These are phyloP conservation scores for Cactoblastis cactorum DNA, from an alignment of 2,888 invertebrate genomes.

Conservation along the genomic window DNA sequence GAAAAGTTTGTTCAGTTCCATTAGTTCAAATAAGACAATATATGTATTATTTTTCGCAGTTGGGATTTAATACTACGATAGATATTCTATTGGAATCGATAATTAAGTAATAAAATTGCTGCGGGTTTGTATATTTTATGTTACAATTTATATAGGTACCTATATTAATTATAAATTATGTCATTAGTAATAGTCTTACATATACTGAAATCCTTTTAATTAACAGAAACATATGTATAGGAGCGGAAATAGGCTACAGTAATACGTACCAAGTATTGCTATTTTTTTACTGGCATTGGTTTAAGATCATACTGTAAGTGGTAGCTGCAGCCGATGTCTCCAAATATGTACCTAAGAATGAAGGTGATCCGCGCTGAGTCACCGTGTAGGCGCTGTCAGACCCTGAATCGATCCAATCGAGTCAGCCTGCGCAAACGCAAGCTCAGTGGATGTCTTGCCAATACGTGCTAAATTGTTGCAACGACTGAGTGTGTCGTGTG, in stretches of 20 bases:
- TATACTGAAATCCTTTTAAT: too few relatives aligned
- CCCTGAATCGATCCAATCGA: slow-evolving; percentile 37
- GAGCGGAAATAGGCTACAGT: background rate
- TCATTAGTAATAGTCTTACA: too few relatives aligned
- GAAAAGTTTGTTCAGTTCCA: background rate
- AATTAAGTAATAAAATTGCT: too few relatives aligned
- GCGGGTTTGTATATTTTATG: too few relatives aligned
- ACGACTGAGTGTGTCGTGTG: slow-evolving; percentile 24
- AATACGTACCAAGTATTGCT: background rate
- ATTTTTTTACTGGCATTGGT: slow-evolving; percentile 42
- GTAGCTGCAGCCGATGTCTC: slow-evolving; percentile 64
- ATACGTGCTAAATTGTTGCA: slow-evolving; percentile 20
- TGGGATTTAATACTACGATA: too few relatives aligned
- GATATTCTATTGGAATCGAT: too few relatives aligned
- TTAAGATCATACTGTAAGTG: slow-evolving; percentile 40
- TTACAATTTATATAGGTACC: too few relatives aligned
- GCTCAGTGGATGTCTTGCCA: too few relatives aligned
- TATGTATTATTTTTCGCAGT: too few relatives aligned
- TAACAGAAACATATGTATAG: background rate
- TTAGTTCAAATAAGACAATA: too few relatives aligned
- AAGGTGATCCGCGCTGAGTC: slow-evolving; percentile 73
- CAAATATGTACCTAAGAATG: slow-evolving; percentile 73
- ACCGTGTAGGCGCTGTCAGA: slow-evolving; percentile 58
- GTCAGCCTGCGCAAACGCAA: too few relatives aligned
- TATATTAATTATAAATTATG: too few relatives aligned